Percentiles rank a stretch among this genome's conserved stretches.
Conservation (phyloP, 2,113 vertebrate genomes). For the Corapipo altera region DNA sequence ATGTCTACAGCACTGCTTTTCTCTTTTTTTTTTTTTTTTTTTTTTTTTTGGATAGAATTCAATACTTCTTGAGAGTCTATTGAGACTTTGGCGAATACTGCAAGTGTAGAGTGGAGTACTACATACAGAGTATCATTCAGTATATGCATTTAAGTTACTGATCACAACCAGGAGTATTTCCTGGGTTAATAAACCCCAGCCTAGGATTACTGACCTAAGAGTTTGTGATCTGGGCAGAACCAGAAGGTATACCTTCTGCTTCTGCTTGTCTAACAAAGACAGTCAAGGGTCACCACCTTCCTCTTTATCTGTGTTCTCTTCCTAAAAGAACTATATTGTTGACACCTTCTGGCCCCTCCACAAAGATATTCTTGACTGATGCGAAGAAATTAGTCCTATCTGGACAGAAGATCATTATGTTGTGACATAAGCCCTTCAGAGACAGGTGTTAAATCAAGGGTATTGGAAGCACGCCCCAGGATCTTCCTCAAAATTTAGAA, state of each 20-base stretch:
- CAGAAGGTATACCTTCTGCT: not conserved
- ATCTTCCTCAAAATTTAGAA: not conserved
- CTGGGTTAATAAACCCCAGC: not conserved
- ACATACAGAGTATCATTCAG: not conserved
- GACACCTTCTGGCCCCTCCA: not conserved
- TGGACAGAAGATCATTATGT: not conserved
- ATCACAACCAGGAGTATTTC: not conserved
- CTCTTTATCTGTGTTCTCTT: not conserved
- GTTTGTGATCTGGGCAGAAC: not conserved
- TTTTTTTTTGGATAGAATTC: not conserved
- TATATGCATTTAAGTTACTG: not conserved
- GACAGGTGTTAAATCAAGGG: not conserved
- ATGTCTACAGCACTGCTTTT: not conserved
- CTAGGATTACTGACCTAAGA: not conserved
- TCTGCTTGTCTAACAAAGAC: not conserved
- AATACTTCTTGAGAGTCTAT: not conserved
- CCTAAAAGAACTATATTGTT: not conserved
- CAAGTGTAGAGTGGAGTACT: not conserved
- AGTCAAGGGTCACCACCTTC: not conserved
- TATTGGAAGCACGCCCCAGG: not conserved
- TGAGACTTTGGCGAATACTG: not conserved
- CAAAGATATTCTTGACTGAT: not conserved
- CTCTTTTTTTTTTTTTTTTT: not conserved
- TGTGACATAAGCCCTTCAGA: not conserved
- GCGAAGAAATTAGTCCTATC: not conserved